Base-by-base conservation (phyloP, 2,888 invertebrate species). In the Phaedon cochleariae region DNA sequence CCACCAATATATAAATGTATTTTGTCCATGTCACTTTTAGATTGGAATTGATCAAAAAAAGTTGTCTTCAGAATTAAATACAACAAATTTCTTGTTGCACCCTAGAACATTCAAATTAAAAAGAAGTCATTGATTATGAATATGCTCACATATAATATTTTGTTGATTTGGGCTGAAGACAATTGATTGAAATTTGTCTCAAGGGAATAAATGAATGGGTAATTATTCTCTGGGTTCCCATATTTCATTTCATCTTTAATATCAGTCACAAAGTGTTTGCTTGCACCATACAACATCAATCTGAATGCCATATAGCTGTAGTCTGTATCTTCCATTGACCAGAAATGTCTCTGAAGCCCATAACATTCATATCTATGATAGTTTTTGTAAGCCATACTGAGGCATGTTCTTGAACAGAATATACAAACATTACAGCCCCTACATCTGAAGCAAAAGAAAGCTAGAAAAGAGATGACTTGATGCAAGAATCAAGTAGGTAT, bases 291-390 rank as follows among this genome's bases (percentile, higher is more conserved):
- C 45, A 77, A 67, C 69, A 77, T 64, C 69, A 76, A 74, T 53
- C 77, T 67, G 51, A 77, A 68, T 12, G 76, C 72, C 21, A 77
- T 51, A 57, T 77, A 77, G 52, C 73, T 69, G 37, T 66, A 69
- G 54, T 74, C 73, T 7, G 69, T 73, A 17, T 74, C 71, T 4
- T 71, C 65, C 62, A 71, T 66, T 7, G 68, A 61, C 76, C 77
- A 77, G 62, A 73, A 74, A 61, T 75, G 75, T 57, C 75, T 70
- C 49, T 77, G 77, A 0, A 77, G 59, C 12, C 74, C 77, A 41
- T 74, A 75, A 68, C 77, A 77, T 57, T 77, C 77, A 65, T 72
- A 77, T 45, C 53, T 63, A 59, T 77, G 77, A 57, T 74, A 77
- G 17, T 71, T 59, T 20, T 64, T 67, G 59, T 71, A 70, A 5